Percentiles rank a stretch among this genome's conserved stretches.
Conservation (phyloP, 2,113 vertebrate genomes). For the Arenaria interpres region DNA sequence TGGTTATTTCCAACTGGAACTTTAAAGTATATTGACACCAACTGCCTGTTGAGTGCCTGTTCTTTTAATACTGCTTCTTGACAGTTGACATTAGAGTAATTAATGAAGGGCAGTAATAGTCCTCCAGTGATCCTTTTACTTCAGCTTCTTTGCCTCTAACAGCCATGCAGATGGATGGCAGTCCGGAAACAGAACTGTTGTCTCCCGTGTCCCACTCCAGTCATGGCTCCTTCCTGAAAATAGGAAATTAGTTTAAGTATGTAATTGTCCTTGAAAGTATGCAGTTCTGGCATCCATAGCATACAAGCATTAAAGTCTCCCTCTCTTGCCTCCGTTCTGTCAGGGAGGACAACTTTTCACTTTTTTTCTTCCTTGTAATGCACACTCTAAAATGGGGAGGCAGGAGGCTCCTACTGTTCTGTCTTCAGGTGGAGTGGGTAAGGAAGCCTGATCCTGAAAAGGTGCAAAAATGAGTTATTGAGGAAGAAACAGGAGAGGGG, state of each 20-base stretch:
- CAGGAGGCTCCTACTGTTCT: neutral
- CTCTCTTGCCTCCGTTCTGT: neutral
- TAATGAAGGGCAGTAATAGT: neutral
- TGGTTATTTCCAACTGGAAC: neutral
- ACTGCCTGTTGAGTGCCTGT: neutral
- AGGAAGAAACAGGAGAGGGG: neutral
- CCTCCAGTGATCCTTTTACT: neutral
- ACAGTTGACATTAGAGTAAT: neutral
- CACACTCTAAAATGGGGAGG: accelerated
- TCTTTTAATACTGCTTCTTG: neutral
- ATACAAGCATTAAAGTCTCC: neutral
- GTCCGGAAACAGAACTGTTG: neutral
- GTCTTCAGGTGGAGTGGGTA: neutral
- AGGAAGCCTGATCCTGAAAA: neutral
- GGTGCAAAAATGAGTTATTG: neutral
- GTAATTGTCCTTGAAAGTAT: neutral
- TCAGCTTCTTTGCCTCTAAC: neutral
- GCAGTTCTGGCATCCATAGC: neutral
- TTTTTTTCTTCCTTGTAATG: neutral
- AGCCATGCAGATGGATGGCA: neutral
- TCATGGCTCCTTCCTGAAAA: neutral
- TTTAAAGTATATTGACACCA: neutral
- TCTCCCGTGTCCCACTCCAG: neutral
- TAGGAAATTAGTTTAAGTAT: neutral
- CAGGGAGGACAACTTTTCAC: neutral